Evolutionary conservation across 2,113 vertebrate genomes (phyloP), one percentile per base, ranked within the genome.

Genomic region (Tachysurus fulvidraco): DNA sequence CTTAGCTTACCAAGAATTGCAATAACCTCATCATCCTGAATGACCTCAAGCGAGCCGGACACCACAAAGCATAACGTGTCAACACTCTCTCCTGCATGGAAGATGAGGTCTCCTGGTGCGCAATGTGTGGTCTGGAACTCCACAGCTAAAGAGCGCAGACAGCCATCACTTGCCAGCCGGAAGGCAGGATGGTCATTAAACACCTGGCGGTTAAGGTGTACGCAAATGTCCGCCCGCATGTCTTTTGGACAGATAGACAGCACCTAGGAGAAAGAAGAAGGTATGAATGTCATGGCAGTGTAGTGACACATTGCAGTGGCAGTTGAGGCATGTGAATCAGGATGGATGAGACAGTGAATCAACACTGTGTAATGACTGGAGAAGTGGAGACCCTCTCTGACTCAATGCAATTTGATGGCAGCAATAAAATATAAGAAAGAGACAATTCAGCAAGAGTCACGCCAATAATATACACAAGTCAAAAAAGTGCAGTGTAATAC

Each of bases 71-170:
- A 99, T 59, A 99, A 97, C 2, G 97, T 97, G 86, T 99, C 98
- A 0, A 99, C 96, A 0, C 98, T 99, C 89, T 99, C 98, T n/a
- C 98, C 98, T 5, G 98, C 96, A 0, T 99, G 98, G 92, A 98
- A 99, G 93, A 99, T 99, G 94, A 99, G 97, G 94, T 99, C 98
- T 30, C 98, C 98, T 0, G 98, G 98, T 79, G 98, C 98, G 0
- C 98, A 99, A 91, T 99, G 98, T 52, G 97, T 99, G 3, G 97
- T 99, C 91, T 99, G 98, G 91, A 99, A 99, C 93, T 99, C 98
- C 91, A 99, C 98, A 0, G 98, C 98, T 84, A 99, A 94, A 54
- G 98, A 97, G 52, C 98, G 96, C 89, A 99, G 91, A 85, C 98
- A 99, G 91, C 98, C 98, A 0, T 99, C 98, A 0, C 98, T 99